Percentiles rank a stretch among this genome's conserved stretches.
phyloP scores from a whole-genome alignment of 2,888 invertebrate species.

The Cryptus armator region DNA sequence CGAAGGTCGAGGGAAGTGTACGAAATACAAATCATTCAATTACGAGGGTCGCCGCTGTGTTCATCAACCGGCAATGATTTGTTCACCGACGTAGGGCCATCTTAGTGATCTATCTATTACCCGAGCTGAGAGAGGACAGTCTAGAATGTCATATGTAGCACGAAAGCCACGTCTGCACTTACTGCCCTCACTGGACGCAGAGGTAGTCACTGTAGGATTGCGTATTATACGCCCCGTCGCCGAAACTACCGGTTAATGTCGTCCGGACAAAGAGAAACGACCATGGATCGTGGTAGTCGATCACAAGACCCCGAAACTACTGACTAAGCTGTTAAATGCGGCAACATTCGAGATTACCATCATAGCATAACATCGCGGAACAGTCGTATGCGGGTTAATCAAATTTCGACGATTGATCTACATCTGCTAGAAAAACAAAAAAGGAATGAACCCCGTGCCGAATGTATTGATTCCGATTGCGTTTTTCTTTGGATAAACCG shows the following conservation, averaged over 20 bases:
- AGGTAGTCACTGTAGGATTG: conserved; percentile 59
- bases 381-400: neutral
- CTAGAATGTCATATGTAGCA: conserved; percentile 7
- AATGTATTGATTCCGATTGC: neutral
- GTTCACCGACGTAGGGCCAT: neutral
- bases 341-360: neutral
- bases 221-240: conserved; percentile 67
- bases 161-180: conserved; percentile 55
- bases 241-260: conserved; percentile 58
- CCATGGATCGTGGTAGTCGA: conserved; percentile 57
- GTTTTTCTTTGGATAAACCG: neutral
- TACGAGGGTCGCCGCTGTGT: neutral
- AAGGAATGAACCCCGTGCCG: too few relatives aligned
- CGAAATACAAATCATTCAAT: conserved; percentile 13
- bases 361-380: neutral
- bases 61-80: conserved; percentile 9
- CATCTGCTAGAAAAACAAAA: too few relatives aligned
- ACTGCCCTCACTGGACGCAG: conserved; percentile 12
- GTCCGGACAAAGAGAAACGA: conserved; percentile 23
- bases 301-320: conserved; percentile 58
- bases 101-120: conserved; percentile 21
- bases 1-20: neutral
- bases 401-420: too few relatives aligned
- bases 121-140: neutral
- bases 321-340: conserved; percentile 50